phyloP scores from a whole-genome alignment of 2,797 vertebrate species.

The Myioborus melanocephalus region DNA sequence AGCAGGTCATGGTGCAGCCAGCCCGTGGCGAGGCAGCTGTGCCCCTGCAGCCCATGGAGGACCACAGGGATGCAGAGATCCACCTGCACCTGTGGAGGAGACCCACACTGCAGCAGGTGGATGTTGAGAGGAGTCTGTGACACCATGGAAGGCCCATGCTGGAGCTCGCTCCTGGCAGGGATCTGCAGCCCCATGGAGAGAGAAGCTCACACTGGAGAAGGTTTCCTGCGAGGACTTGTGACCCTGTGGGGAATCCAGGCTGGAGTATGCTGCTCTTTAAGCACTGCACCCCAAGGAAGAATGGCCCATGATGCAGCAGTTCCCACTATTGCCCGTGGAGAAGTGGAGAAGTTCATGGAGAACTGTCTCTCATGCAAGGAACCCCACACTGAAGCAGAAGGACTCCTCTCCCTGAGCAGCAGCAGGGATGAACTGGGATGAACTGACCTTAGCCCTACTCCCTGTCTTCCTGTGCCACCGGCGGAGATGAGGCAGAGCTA shows the following conservation, averaged over 20 bases:
- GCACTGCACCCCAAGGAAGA: neutral
- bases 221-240: neutral
- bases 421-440: neutral
- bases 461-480: neutral
- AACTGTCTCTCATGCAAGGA: neutral
- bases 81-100: neutral
- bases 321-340: rapidly evolving
- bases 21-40: neutral
- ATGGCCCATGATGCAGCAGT: neutral
- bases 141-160: neutral
- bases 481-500: neutral
- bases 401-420: neutral
- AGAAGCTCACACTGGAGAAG: neutral
- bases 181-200: neutral
- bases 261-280: neutral
- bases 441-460: neutral
- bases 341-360: neutral
- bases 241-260: neutral
- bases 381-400: neutral
- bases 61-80: neutral
- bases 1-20: neutral
- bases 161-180: neutral
- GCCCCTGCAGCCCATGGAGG: neutral
- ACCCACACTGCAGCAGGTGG: neutral
- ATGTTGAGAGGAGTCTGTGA: neutral